Conservation (phyloP, 53 echinoderm and acorn worm species). For the Astropecten irregularis region DNA sequence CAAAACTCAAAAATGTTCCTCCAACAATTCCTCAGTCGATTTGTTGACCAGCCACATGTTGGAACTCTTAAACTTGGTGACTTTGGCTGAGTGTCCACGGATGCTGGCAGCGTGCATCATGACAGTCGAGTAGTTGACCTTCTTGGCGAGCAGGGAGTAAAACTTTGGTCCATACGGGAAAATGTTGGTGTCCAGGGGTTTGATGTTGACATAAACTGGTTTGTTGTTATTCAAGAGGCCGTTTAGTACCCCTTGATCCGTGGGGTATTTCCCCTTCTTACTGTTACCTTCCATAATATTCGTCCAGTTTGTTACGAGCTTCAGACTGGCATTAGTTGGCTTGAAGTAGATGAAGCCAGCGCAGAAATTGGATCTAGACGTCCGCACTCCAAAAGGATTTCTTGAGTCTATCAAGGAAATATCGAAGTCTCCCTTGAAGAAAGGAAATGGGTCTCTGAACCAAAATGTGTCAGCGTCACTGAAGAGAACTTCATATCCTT, state of each 20-base stretch:
- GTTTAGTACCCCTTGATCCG: constrained; percentile 17
- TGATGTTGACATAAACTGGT: background rate
- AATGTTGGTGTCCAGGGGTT: constrained; percentile 1
- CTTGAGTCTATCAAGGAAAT: background rate
- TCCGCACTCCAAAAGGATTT: background rate
- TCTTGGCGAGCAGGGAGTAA: background rate
- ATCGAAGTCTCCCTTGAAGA: constrained; percentile 21
- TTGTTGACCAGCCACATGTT: constrained; percentile 1
- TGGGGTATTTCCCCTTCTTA: background rate
- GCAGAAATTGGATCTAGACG: background rate
- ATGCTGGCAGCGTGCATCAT: constrained; percentile 10
- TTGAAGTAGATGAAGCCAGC: constrained; percentile 37
- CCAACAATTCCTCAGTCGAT: background rate
- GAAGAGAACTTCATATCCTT: constrained; percentile 37
- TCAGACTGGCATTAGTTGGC: background rate
- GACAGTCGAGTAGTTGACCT: background rate
- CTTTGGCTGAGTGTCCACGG: background rate
- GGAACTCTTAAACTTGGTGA: background rate
- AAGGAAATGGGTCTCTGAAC: constrained; percentile 46
- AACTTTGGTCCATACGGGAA: constrained; percentile 26
- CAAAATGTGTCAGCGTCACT: constrained; percentile 40
- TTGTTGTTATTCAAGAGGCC: background rate
- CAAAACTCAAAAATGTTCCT: background rate
- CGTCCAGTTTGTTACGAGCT: constrained; percentile 3
- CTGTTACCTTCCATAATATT: background rate